A percentile compares a stretch with the other conserved stretches of the same genome.
These are phyloP conservation scores for Rhogogaster chlorosoma DNA, from an alignment of 2,888 invertebrate genomes.

Conservation along the genomic window DNA sequence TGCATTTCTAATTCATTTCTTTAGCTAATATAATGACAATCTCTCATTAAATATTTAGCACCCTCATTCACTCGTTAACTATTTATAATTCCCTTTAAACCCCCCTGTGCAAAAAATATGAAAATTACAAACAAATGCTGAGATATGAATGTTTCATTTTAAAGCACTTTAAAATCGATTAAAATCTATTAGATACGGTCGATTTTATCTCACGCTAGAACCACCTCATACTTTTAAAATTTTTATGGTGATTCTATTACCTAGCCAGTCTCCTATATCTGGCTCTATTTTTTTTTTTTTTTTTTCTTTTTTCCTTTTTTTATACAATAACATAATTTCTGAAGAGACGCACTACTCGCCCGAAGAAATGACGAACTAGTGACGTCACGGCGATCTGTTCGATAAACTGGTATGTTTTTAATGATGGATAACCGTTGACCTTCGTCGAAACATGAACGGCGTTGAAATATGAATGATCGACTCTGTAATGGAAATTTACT, in stretches of 20 bases:
- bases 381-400: not conserved
- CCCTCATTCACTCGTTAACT: no score
- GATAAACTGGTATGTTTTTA: not conserved
- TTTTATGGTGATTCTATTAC: not conserved
- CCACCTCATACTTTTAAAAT: not conserved
- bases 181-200: no score
- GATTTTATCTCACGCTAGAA: no score
- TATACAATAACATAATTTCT: not conserved
- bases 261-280: not conserved
- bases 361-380: not conserved
- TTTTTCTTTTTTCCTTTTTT: no score
- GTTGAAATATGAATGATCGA: not conserved
- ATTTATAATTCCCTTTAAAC: no score
- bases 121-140: no score
- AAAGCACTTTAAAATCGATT: no score
- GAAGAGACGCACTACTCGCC: not conserved
- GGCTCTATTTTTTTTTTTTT: not conserved
- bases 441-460: not conserved
- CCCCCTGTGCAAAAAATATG: no score
- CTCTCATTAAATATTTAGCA: no score
- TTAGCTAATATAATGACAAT: no score
- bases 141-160: no score
- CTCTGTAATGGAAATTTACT: not conserved
- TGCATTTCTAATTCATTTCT: no score
- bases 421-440: slow-evolving; percentile 1